Conservation (phyloP, 2,113 vertebrate genomes). For the Apistogramma diplotaenia region DNA sequence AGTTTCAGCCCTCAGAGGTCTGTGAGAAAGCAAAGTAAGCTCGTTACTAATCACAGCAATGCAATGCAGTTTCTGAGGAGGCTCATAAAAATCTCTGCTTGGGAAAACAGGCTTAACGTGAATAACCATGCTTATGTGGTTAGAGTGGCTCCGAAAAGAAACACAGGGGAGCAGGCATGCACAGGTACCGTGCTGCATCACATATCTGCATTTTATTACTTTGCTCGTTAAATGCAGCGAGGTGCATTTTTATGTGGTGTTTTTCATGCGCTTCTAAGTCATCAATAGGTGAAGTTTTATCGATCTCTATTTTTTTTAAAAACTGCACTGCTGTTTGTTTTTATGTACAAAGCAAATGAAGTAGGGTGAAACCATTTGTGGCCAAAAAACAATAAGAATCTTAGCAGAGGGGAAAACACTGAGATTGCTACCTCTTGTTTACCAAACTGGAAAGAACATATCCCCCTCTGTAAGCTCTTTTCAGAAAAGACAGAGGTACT, state of each 20-base stretch:
- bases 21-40: conserved; percentile 38
- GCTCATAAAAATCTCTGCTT: neutral
- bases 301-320: neutral
- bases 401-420: neutral
- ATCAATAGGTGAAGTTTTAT: neutral
- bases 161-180: conserved; percentile 47
- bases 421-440: neutral
- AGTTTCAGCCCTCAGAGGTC: neutral
- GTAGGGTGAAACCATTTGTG: neutral
- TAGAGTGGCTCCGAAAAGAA: conserved; percentile 10
- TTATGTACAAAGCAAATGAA: neutral
- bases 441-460: neutral
- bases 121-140: conserved; percentile 5
- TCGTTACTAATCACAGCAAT: neutral
- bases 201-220: conserved; percentile 35
- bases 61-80: neutral
- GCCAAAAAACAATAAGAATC: neutral
- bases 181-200: conserved; percentile 39
- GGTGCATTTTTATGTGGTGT: neutral
- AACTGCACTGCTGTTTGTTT: neutral
- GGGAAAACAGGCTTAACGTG: conserved; percentile 32
- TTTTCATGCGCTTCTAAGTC: neutral
- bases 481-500: neutral
- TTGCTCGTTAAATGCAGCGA: conserved; percentile 28
- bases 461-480: neutral